Percentiles rank a stretch among this genome's conserved stretches.
These are phyloP conservation scores for Reticulitermes lucifugus DNA, from an alignment of 2,888 invertebrate genomes.

Conservation along the genomic window DNA sequence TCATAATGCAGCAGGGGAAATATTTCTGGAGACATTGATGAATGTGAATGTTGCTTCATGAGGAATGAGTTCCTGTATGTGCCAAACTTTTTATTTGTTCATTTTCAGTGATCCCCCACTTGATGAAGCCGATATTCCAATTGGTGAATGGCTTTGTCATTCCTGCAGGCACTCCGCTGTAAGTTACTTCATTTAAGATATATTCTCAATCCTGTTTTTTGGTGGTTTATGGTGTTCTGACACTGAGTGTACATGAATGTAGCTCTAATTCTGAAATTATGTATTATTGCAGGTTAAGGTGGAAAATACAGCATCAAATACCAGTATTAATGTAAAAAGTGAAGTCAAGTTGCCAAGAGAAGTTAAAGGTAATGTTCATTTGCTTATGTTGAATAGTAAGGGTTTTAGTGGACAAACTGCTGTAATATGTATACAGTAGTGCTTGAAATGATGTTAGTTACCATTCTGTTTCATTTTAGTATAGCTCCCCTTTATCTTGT, in stretches of 20 bases:
- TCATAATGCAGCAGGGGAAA: no score
- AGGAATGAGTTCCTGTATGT: neutral
- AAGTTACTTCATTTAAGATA: conserved; percentile 39
- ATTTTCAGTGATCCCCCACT: conserved; percentile 89
- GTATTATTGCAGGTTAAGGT: conserved; percentile 32
- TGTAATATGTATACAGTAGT: no score
- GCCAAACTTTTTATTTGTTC: conserved; percentile 5
- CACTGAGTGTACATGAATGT: neutral
- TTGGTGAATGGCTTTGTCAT: conserved; percentile 92
- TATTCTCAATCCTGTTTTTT: neutral
- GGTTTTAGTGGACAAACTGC: no score
- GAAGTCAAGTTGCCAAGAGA: conserved; percentile 30
- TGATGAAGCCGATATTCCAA: conserved; percentile 88
- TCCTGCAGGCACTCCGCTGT: conserved; percentile 69
- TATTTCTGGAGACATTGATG: no score
- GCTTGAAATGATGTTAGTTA: no score
- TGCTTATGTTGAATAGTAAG: no score
- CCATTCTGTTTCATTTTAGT: no score
- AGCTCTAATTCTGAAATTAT: neutral
- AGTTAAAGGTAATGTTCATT: conserved; percentile 30
- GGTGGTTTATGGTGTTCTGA: neutral
- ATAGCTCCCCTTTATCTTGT: no score
- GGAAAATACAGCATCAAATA: conserved; percentile 28
- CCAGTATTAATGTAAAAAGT: neutral
- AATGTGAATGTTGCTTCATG: no score